phyloP scores from a whole-genome alignment of 2,888 invertebrate species.

The Melieria crassipennis region DNA sequence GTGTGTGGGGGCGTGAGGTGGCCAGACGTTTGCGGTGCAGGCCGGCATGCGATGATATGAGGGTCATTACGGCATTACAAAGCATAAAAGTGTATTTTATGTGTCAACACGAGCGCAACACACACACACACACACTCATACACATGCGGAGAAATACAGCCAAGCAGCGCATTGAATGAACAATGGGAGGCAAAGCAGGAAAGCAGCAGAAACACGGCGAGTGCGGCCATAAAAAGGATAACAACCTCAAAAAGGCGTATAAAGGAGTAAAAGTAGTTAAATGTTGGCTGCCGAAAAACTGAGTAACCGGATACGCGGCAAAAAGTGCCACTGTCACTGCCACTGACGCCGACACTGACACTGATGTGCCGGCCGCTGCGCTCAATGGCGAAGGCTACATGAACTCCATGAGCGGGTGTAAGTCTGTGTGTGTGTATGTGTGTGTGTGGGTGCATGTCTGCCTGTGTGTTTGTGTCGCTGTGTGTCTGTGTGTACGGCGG shows the following conservation, averaged over 20 bases:
- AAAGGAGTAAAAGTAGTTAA: conserved; percentile 1
- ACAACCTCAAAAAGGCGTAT: conserved; percentile 18
- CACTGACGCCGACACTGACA: background rate
- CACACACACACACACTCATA: background rate
- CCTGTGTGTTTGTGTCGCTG: no score
- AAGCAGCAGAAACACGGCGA: background rate
- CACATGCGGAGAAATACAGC: background rate
- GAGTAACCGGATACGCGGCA: background rate
- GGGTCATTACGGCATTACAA: conserved; percentile 30
- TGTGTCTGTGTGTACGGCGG: background rate
- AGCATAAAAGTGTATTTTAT: conserved; percentile 30
- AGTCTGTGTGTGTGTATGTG: background rate
- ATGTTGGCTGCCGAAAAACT: background rate
- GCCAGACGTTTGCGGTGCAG: no score
- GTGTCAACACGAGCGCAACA: conserved; percentile 19
- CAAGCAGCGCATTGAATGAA: background rate
- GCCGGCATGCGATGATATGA: conserved; percentile 4
- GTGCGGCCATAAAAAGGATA: conserved; percentile 20
- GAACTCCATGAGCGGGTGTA: background rate
- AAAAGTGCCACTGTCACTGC: background rate
- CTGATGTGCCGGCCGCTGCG: background rate
- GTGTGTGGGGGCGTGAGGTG: no score
- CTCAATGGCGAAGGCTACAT: background rate
- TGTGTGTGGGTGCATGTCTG: background rate
- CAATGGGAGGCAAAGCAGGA: background rate